phyloP scores from a whole-genome alignment of 1,140 invertebrate species.

The Musca vetustissima region DNA sequence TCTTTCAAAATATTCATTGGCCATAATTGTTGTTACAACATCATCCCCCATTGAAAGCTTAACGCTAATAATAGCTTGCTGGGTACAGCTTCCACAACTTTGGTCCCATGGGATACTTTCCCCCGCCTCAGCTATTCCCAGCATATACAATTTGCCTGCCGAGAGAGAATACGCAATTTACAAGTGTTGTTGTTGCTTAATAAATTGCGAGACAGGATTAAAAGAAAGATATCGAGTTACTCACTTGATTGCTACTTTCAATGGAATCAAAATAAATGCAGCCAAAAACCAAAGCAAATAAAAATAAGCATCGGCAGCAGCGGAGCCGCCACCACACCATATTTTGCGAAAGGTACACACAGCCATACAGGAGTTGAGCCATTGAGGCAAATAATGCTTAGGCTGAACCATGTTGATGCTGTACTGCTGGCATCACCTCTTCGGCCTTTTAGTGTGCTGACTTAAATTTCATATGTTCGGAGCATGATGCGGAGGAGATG shows the following conservation, averaged over 20 bases:
- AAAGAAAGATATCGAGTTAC: constrained; percentile 54
- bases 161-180: neutral
- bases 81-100: too few species aligned
- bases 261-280: constrained; percentile 27
- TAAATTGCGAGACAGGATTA: constrained; percentile 51
- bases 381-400: neutral
- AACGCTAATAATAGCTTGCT: too few species aligned
- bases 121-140: neutral
- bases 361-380: neutral
- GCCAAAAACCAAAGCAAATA: neutral
- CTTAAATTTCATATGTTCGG: too few species aligned
- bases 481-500: too few species aligned
- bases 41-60: too few species aligned
- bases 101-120: neutral
- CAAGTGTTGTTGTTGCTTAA: constrained; percentile 27
- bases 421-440: too few species aligned
- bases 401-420: neutral
- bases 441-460: too few species aligned
- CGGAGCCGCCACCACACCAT: neutral
- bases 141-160: too few species aligned
- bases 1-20: too few species aligned
- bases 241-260: constrained; percentile 45
- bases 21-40: too few species aligned
- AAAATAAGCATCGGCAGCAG: neutral
- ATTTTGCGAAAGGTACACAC: neutral